These are phyloP conservation scores for Caiman crocodilus DNA, from an alignment of 2,797 vertebrate genomes.

Conservation along the genomic window DNA sequence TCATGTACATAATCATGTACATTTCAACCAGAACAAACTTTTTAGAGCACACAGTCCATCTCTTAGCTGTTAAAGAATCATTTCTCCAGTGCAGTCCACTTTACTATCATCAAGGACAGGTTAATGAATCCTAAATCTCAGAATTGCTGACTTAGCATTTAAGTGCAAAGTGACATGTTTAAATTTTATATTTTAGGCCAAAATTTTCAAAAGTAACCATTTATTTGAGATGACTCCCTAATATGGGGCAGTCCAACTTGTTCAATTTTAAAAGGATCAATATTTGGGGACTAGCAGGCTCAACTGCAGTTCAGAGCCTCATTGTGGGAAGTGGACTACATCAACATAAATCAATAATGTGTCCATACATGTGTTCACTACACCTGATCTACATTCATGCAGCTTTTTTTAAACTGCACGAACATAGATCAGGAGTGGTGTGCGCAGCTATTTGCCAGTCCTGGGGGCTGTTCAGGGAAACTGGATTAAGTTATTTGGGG, in stretches of 20 bases:
- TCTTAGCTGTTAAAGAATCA: not conserved
- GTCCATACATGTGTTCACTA: too few species aligned
- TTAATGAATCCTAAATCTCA: not conserved
- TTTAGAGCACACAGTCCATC: not conserved
- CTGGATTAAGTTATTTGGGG: too few species aligned
- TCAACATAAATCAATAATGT: not conserved
- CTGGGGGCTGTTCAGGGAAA: too few species aligned
- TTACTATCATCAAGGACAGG: not conserved
- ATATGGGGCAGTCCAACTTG: not conserved
- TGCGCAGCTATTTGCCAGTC: too few species aligned
- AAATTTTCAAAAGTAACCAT: not conserved
- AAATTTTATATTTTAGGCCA: slow-evolving; percentile 17
- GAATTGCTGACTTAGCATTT: not conserved
- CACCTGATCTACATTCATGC: too few species aligned
- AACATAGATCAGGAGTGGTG: too few species aligned
- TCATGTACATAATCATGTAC: slow-evolving; percentile 10
- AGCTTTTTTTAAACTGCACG: too few species aligned
- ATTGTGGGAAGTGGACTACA: not conserved
- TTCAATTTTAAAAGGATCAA: not conserved
- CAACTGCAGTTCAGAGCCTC: not conserved
- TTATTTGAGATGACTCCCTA: not conserved
- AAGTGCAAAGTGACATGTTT: not conserved
- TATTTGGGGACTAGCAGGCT: not conserved
- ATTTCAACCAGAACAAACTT: slow-evolving; percentile 2
- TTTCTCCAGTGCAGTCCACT: not conserved